Conservation (phyloP, 2,113 vertebrate genomes). For the Chascanopsetta lugubris region DNA sequence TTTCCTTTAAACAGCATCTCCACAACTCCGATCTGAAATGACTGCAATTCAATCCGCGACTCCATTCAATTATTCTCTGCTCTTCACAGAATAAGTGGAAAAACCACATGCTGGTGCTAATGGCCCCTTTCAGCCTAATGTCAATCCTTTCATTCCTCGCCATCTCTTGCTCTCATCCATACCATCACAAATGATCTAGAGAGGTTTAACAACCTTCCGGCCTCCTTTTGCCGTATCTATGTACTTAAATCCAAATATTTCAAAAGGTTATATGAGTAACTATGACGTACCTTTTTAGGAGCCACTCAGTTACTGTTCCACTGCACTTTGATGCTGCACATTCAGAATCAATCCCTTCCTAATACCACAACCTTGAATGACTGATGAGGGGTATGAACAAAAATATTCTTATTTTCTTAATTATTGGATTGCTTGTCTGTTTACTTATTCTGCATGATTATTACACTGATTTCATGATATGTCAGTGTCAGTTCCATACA, state of each 20-base stretch:
- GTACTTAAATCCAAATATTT: too few species aligned
- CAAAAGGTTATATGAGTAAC: background rate
- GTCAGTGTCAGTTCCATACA: too few species aligned
- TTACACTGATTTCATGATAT: too few species aligned
- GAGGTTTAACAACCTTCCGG: background rate
- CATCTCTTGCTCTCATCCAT: background rate
- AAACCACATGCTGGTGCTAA: background rate
- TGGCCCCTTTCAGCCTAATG: background rate
- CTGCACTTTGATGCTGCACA: background rate
- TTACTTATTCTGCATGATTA: too few species aligned
- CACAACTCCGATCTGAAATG: background rate
- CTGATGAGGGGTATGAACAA: too few species aligned
- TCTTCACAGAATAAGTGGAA: conserved; percentile 1
- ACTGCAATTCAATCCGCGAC: background rate
- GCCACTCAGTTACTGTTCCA: background rate
- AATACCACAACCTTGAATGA: background rate
- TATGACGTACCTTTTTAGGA: background rate
- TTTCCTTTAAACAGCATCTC: background rate
- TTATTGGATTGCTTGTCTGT: too few species aligned
- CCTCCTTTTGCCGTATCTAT: background rate
- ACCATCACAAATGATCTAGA: background rate
- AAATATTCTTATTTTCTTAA: too few species aligned
- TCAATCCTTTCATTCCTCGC: background rate
- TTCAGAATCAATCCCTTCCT: background rate
- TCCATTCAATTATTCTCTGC: background rate